Evolutionary conservation across 2,797 vertebrate species (phyloP).

Genomic region (Pantherophis alleghaniensis): DNA sequence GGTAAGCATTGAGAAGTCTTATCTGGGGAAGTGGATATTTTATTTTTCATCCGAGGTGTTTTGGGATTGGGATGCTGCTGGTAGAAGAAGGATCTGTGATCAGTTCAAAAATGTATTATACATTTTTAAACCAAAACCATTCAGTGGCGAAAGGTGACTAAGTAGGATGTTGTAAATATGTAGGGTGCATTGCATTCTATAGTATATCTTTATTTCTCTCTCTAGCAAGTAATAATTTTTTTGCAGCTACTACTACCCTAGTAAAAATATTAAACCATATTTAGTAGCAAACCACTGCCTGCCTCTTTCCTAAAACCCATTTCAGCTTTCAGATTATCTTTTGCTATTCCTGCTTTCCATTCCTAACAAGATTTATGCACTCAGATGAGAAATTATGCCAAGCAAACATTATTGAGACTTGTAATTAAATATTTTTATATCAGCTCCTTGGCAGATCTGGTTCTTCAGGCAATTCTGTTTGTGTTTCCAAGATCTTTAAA

Average conservation of each 20-base stretch:
- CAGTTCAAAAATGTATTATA: not conserved
- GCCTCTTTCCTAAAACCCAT: not conserved
- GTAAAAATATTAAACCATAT: constrained; percentile 23
- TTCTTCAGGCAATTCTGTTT: not conserved
- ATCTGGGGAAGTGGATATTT: not conserved
- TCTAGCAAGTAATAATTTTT: constrained; percentile 12
- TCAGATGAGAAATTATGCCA: not conserved
- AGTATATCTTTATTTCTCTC: not conserved
- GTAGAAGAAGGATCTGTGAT: not conserved
- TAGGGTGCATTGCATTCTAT: not conserved
- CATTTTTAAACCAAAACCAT: not conserved
- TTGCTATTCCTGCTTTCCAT: not conserved
- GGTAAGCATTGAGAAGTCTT: not conserved
- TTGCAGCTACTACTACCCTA: not conserved
- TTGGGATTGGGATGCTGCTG: not conserved
- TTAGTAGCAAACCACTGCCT: not conserved
- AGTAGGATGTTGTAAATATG: not conserved
- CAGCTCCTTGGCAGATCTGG: not conserved
- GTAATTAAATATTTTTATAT: constrained; percentile 28
- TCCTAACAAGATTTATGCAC: constrained; percentile 14
- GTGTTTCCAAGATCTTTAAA: not conserved
- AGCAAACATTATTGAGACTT: constrained; percentile 12
- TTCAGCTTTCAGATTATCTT: constrained; percentile 22
- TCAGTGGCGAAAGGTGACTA: not conserved
- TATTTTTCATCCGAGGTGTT: not conserved